Conservation (phyloP, 1,140 invertebrate genomes). For the Meloidogyne floridensis region DNA sequence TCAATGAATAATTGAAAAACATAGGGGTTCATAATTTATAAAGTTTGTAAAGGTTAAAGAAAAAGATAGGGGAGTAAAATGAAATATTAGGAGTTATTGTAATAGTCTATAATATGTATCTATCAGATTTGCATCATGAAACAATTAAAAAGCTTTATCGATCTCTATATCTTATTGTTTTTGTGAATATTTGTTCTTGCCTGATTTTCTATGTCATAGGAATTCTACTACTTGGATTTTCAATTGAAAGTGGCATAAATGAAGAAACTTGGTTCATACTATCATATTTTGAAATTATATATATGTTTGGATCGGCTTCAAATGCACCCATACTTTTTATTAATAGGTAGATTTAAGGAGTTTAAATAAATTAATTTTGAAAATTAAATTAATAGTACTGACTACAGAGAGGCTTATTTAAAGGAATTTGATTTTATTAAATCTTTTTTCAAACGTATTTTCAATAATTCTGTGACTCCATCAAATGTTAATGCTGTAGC, state of each 20-base stretch:
- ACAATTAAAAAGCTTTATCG: not conserved
- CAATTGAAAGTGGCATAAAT: not conserved
- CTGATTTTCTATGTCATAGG: not conserved
- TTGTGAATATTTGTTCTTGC: not conserved
- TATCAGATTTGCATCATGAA: not conserved
- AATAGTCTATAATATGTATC: not conserved
- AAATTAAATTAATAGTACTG: not conserved
- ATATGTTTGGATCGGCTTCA: not conserved
- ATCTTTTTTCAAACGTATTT: not conserved
- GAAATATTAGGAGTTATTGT: no score
- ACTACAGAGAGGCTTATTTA: not conserved
- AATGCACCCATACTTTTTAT: not conserved
- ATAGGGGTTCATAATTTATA: no score
- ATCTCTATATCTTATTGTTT: not conserved
- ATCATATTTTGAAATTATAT: not conserved
- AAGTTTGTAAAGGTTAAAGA: no score
- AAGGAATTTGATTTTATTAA: not conserved
- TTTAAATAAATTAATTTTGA: no score
- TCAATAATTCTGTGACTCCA: not conserved
- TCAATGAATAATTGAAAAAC: no score
- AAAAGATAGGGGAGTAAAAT: no score
- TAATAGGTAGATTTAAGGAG: not conserved
- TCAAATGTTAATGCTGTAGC: no score
- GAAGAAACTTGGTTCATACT: not conserved
- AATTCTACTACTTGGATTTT: not conserved